Percentiles rank a stretch among this genome's conserved stretches.
Evolutionary conservation across 1,140 invertebrate species (phyloP).

Genomic region (Gryon sp.): DNA sequence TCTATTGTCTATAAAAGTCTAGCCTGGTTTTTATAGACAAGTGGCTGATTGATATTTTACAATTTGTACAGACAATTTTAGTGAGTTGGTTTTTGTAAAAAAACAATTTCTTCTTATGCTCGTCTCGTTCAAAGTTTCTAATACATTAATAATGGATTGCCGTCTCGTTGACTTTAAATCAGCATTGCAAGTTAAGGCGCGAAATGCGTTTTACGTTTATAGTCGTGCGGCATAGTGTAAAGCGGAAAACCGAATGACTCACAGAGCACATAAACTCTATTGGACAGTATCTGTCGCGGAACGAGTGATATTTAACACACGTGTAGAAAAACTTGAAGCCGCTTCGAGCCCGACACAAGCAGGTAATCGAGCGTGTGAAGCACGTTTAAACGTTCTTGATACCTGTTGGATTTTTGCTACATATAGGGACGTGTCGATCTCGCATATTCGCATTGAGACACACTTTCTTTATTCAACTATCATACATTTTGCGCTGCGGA

Average conservation of each 20-base stretch:
- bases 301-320: slow-evolving; percentile 63
- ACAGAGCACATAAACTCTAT: slow-evolving; percentile 56
- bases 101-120: slow-evolving; percentile 12
- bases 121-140: slow-evolving; percentile 25
- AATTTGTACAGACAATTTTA: slow-evolving; percentile 42
- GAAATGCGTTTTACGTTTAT: slow-evolving; percentile 59
- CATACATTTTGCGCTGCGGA: slow-evolving; percentile 17
- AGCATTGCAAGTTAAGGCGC: slow-evolving; percentile 48
- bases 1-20: no score
- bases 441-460: slow-evolving; percentile 56
- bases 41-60: slow-evolving; percentile 46
- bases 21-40: no score
- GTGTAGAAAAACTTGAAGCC: slow-evolving; percentile 62
- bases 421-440: slow-evolving; percentile 61
- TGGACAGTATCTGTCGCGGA: slow-evolving; percentile 56
- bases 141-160: slow-evolving; percentile 61
- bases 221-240: slow-evolving; percentile 43
- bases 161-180: slow-evolving; percentile 48
- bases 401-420: slow-evolving; percentile 69
- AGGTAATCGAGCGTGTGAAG: slow-evolving; percentile 67
- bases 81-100: slow-evolving; percentile 14
- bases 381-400: slow-evolving; percentile 69
- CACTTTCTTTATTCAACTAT: slow-evolving; percentile 42
- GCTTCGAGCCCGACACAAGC: slow-evolving; percentile 48
- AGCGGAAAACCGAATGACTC: slow-evolving; percentile 55